These are phyloP conservation scores for Chlamydotis undulata DNA, from an alignment of 2,113 vertebrate species.

Conservation along the genomic window DNA sequence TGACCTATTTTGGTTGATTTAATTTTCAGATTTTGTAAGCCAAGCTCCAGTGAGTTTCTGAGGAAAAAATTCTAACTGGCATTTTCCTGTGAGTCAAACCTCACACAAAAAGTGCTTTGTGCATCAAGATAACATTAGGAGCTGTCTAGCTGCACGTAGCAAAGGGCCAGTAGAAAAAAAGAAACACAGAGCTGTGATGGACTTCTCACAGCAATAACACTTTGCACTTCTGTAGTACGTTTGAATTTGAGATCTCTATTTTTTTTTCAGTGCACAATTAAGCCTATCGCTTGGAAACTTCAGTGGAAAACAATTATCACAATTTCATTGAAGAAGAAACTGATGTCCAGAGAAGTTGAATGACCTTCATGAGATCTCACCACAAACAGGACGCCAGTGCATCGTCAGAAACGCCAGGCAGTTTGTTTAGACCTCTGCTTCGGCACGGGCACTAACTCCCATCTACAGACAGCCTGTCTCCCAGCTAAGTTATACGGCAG, in stretches of 20 bases:
- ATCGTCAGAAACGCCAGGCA: not conserved
- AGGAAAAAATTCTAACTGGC: constrained; percentile 77
- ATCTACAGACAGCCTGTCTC: not conserved
- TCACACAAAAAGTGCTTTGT: constrained; percentile 74
- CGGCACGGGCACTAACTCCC: not conserved
- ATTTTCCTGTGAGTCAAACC: constrained; percentile 75
- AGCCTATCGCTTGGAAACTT: not conserved
- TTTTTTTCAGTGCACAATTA: not conserved
- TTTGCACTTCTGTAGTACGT: not conserved
- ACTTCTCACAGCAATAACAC: constrained; percentile 5
- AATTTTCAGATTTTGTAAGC: constrained; percentile 79
- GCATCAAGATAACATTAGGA: constrained; percentile 68
- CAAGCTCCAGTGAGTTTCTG: constrained; percentile 75
- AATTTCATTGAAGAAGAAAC: not conserved
- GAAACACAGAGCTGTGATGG: constrained; percentile 23
- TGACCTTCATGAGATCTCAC: not conserved
- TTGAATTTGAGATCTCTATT: not conserved
- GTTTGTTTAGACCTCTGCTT: not conserved
- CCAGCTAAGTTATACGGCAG: not conserved
- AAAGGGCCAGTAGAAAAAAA: constrained; percentile 26
- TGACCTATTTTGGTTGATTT: constrained; percentile 82
- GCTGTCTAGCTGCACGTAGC: constrained; percentile 63
- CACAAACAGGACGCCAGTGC: not conserved
- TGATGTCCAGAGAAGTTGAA: not conserved
- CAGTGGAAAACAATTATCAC: not conserved